Base-by-base conservation (phyloP, 2,888 invertebrate species). In the Marronus borbonicus region DNA sequence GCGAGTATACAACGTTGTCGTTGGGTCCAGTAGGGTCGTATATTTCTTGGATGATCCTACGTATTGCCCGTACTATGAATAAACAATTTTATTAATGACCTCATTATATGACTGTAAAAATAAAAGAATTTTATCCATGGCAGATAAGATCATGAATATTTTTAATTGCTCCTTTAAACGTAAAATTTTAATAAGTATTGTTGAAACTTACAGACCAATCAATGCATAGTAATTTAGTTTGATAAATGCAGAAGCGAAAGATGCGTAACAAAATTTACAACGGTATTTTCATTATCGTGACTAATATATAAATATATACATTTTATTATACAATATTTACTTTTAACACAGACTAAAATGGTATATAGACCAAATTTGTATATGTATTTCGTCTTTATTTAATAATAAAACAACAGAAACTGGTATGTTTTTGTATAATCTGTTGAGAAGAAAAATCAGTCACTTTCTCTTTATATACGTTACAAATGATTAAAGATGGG, bases 181-280 rank as follows among this genome's bases (percentile, higher is more conserved):
- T 12, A 44, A 7, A 44, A 44, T 2, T 44, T 44, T 12, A 44
- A 44, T 44, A 12, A 2, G 8, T 44, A 44, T 44, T 17, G 17
- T 17, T 44, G 8, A 44, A 44, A 12, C 12, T 2, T 12, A 44
- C 12, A 44, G 2, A 44, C 12, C 44, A 44, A 44, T 44, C 8
- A 44, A 44, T 12, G 12, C 44, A 12, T 44, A 12, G 7, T 12
- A 44, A 44, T 44, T 44, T 12, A 44, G 44, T 8, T 44, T 44
- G 12, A 44, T 44, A 20, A 49, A 75, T 81, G 81, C 80, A 39
- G 78, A 81, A 81, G 80, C 80, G 79, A 80, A 81, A 81, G 80
- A 79, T 76, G 74, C 49, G 76, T 81, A 79, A 81, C 79, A 79
- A 72, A 78, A 77, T 70, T 74, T 44, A 49, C 44, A 74, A 49